Evolutionary conservation across 1,140 invertebrate genomes (phyloP).

Genomic region (Thaumatotibia leucotreta): DNA sequence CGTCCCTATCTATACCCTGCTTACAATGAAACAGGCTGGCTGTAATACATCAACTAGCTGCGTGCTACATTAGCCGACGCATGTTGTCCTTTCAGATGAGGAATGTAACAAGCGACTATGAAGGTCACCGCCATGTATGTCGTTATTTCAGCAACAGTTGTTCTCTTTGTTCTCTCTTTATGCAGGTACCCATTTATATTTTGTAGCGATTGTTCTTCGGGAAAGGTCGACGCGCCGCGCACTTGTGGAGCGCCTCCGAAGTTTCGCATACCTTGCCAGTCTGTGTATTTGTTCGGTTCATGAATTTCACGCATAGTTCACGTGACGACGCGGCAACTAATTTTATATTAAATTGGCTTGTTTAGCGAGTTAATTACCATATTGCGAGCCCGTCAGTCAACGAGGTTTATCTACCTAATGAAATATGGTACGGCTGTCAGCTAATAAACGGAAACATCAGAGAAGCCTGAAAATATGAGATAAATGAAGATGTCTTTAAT

Average conservation of each 20-base stretch:
- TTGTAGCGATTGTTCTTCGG: slow-evolving; percentile 18
- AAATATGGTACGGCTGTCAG: background rate
- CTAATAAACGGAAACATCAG: background rate
- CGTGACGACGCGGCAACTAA: slow-evolving; percentile 26
- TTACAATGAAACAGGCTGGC: slow-evolving; percentile 62
- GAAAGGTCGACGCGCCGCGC: slow-evolving; percentile 21
- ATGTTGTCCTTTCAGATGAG: slow-evolving; percentile 26
- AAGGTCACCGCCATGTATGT: background rate
- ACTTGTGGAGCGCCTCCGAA: slow-evolving; percentile 20
- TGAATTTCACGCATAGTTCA: slow-evolving; percentile 34
- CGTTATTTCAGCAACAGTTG: background rate
- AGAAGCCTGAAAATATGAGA: background rate
- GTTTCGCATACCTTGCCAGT: slow-evolving; percentile 24
- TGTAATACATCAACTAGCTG: slow-evolving; percentile 54
- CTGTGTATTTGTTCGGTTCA: slow-evolving; percentile 31
- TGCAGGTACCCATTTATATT: slow-evolving; percentile 24
- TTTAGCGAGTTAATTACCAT: slow-evolving; percentile 36
- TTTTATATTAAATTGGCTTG: slow-evolving; percentile 31
- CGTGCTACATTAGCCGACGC: slow-evolving; percentile 53
- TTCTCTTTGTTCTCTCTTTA: slow-evolving; percentile 28
- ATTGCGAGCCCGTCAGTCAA: slow-evolving; percentile 20
- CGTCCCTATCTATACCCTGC: slow-evolving; percentile 60
- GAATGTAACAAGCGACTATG: background rate
- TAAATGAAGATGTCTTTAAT: background rate
- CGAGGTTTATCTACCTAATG: slow-evolving; percentile 16